Conservation (phyloP, 2,113 vertebrate species). For the Hyperopisus bebe region DNA sequence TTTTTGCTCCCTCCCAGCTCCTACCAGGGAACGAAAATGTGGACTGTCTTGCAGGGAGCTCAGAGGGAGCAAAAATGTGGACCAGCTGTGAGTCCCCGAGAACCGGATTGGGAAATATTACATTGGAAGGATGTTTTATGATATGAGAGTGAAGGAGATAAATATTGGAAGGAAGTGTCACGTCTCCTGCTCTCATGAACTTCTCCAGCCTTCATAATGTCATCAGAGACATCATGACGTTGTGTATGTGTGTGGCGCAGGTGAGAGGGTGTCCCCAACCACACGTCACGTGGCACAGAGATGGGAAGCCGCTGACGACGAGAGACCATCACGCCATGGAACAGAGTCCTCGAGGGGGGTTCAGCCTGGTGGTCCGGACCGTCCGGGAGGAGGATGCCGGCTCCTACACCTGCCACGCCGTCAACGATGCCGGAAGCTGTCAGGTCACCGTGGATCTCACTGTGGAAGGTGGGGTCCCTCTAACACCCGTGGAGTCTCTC, state of each 20-base stretch:
- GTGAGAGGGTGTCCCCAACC: slow-evolving; percentile 81
- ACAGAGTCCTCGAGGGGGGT: slow-evolving; percentile 65
- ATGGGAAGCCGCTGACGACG: slow-evolving; percentile 63
- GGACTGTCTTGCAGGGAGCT: too few species aligned
- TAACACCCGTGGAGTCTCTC: background rate
- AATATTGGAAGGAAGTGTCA: background rate
- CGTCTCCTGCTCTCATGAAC: background rate
- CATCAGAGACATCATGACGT: background rate
- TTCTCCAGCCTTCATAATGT: background rate
- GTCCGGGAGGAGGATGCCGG: slow-evolving; percentile 69
- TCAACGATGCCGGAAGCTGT: slow-evolving; percentile 69
- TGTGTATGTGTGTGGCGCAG: slow-evolving; percentile 45
- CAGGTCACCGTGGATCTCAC: slow-evolving; percentile 83
- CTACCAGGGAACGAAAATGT: too few species aligned
- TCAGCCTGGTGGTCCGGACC: slow-evolving; percentile 70
- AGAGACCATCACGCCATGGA: slow-evolving; percentile 59
- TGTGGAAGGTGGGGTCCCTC: slow-evolving; percentile 48
- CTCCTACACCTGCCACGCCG: slow-evolving; percentile 79
- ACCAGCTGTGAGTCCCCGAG: background rate
- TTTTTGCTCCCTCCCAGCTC: background rate
- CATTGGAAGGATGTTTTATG: background rate
- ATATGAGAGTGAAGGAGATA: background rate
- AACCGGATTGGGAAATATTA: background rate
- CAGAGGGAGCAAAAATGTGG: background rate
- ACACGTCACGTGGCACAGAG: slow-evolving; percentile 77